Evolutionary conservation across 2,888 invertebrate species (phyloP).

Genomic region (Troides helena): DNA sequence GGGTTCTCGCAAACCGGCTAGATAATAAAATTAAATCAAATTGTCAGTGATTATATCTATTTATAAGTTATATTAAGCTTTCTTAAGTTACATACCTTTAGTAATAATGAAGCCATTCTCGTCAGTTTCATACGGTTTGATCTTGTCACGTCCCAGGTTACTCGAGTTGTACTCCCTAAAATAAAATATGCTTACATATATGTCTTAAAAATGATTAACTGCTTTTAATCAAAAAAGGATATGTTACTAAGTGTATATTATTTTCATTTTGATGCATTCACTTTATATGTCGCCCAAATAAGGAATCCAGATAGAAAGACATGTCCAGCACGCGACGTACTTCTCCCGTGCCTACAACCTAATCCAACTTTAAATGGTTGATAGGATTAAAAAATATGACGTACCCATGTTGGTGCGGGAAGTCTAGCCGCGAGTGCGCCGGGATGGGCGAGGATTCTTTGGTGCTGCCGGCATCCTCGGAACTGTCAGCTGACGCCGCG

Average conservation of each 20-base stretch:
- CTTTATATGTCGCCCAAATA: no score
- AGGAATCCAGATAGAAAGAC: no score
- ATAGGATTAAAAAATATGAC: neutral
- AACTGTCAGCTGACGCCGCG: conserved; percentile 73
- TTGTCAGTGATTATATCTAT: no score
- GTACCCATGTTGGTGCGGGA: conserved; percentile 53
- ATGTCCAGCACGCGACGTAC: no score
- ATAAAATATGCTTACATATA: conserved; percentile 21
- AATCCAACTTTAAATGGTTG: no score
- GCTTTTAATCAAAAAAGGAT: no score
- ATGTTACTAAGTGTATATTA: no score
- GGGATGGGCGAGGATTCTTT: conserved; percentile 74
- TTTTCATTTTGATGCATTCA: no score
- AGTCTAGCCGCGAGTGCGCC: conserved; percentile 46
- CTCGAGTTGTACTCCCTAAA: conserved; percentile 69
- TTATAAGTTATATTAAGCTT: no score
- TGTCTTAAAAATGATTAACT: no score
- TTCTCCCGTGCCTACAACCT: no score
- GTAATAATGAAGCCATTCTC: conserved; percentile 81
- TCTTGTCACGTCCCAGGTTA: conserved; percentile 64
- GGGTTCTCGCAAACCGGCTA: conserved; percentile 68
- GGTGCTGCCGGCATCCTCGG: conserved; percentile 72
- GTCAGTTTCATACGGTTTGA: conserved; percentile 72
- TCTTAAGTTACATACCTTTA: conserved; percentile 65
- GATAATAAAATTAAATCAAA: neutral